phyloP scores from a whole-genome alignment of 2,113 vertebrate species.

The Scolopax mira region DNA sequence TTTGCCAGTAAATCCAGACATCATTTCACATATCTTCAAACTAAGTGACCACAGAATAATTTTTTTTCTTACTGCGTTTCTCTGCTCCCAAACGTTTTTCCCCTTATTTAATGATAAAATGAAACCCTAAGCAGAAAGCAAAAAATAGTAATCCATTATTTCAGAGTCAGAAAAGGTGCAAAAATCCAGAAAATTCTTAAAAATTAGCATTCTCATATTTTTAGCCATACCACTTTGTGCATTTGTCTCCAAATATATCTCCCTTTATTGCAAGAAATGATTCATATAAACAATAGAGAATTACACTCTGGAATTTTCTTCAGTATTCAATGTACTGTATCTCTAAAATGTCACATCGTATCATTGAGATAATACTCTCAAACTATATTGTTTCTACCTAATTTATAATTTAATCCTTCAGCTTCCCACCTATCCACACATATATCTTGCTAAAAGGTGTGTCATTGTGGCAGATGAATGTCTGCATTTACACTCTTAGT shows the following conservation, averaged over 20 bases:
- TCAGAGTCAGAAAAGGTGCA: background rate
- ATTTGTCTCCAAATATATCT: background rate
- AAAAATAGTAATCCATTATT: background rate
- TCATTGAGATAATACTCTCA: background rate
- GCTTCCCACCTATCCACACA: background rate
- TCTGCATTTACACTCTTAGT: background rate
- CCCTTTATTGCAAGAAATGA: background rate
- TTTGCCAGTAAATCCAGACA: background rate
- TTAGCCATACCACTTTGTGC: background rate
- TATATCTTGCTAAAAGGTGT: background rate
- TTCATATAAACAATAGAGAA: background rate
- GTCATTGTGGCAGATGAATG: background rate
- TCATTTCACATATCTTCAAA: constrained; percentile 5
- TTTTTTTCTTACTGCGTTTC: background rate
- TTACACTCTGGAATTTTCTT: background rate
- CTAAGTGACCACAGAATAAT: background rate
- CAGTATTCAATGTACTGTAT: background rate
- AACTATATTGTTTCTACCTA: background rate
- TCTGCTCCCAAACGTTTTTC: background rate
- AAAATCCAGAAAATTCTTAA: background rate
- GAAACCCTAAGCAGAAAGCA: background rate
- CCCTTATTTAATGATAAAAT: background rate
- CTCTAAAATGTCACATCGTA: background rate
- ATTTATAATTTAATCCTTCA: background rate
- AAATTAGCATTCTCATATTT: background rate